Evolutionary conservation across 1,140 invertebrate species (phyloP), one percentile per base, ranked within the genome.

Genomic region (Drosophila orena): DNA sequence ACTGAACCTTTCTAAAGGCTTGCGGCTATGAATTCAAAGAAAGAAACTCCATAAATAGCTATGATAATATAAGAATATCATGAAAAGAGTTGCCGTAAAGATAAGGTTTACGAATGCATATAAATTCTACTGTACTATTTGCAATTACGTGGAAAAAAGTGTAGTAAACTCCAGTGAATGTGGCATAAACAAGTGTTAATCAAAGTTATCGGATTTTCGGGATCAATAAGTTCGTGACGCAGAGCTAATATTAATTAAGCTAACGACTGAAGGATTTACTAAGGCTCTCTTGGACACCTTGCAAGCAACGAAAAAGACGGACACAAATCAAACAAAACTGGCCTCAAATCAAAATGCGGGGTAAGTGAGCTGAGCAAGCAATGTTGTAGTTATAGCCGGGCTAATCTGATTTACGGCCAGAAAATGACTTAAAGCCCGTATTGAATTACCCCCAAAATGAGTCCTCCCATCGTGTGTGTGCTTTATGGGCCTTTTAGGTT

Each of bases 401-500:
- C 64, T 71, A 71, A 71, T 70, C 68, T 22, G 65, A 61, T 62
- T 72, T 55, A 24, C 15, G 12, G 12, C 30, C 20, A 46, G 35
- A 43, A 42, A 66, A 44, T 22, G 44, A 46, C 64, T 52, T 35
- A 20, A n/a, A 20, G 35, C 30, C 30, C 61, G 50, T 88, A 83
- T 86, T 69, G 58, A 72, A 70, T 86, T 88, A 79, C 83, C 22
- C 60, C 44, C 8, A 15, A 42, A 24, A 37, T 17, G 15, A 22
- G n/a, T 17, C 46, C 52, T 30, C 44, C 38, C 43, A 40, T 14
- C 54, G 27, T 27, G 24, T 50, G 42, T 69, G 57, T 66, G 54
- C 68, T 64, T 83, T 83, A 78, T 78, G 78, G 72, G 46, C 77
- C 81, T 88, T 86, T 86, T 86, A 86, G 81, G 83, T 88, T 86